Evolutionary conservation across 2,113 vertebrate species (phyloP), one percentile per base, ranked within the genome.

Genomic region (Chaetodon auriga): DNA sequence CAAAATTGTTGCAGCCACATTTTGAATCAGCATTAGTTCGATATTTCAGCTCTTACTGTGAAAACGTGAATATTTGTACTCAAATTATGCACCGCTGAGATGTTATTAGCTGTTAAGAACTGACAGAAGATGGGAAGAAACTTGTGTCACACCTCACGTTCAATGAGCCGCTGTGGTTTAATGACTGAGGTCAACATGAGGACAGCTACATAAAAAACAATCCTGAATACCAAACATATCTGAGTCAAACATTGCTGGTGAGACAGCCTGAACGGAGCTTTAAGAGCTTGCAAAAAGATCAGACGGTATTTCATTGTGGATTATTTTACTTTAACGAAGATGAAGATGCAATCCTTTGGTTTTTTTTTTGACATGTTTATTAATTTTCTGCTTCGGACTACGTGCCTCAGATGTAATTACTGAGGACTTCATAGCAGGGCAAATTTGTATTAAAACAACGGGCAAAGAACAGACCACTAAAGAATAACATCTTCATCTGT

Each of bases 401-500:
- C 7, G 23, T 78, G 75, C 23, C 30, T 21, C 66, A 68, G 16
- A 41, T 55, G 53, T 72, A 60, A 81, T 81, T 76, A 69, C 57
- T 54, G 14, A 54, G 15, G 54, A 77, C 12, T 55, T 68, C 10
- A 64, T 16, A 49, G 45, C 8, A 16, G 41, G 63, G 3, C 1
- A 57, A 41, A 70, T 54, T 14, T 80, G 81, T 73, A 41, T 75
- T 19, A 43, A 69, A 74, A 78, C 11, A 21, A 41, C 14, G 61
- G 65, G 57, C 41, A 75, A 58, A 55, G 12, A 73, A 54, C 58
- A 70, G 30, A 46, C 30, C 54, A 55, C 74, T 19, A 5, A 75
- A 53, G 88, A 73, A 38, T 63, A 25, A 35, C 54, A 53, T 11
- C 19, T 80, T 80, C 46, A 85, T 91, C 84, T 82, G 71, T 78